Evolutionary conservation across 2,113 vertebrate species (phyloP).

Genomic region (Patagioenas fasciata): DNA sequence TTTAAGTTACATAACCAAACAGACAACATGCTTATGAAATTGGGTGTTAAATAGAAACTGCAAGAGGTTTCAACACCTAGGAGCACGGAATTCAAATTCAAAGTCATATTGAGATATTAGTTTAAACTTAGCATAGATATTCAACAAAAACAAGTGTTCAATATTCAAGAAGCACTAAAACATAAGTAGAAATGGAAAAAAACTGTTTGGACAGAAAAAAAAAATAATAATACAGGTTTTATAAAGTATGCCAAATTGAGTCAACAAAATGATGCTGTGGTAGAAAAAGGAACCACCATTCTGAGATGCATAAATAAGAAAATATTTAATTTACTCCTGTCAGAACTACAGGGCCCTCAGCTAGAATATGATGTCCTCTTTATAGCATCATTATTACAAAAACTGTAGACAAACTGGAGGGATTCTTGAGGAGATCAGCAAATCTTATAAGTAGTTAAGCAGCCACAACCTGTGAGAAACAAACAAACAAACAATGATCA

Average conservation of each 20-base stretch:
- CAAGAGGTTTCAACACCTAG: background rate
- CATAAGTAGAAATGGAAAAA: background rate
- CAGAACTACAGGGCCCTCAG: background rate
- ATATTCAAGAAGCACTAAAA: background rate
- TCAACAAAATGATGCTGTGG: background rate
- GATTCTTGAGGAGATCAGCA: background rate
- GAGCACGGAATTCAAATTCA: background rate
- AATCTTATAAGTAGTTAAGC: background rate
- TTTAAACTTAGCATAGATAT: background rate
- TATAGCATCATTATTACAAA: background rate
- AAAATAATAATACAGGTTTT: background rate
- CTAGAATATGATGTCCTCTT: background rate
- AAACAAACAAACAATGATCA: background rate
- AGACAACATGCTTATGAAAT: background rate
- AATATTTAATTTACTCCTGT: background rate
- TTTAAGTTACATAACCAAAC: background rate
- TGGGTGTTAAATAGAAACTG: background rate
- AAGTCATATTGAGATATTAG: background rate
- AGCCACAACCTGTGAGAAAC: background rate
- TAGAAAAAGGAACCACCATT: background rate
- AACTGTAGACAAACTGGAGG: background rate
- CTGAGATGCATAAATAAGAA: background rate
- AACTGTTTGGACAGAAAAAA: background rate
- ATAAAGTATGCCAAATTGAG: background rate
- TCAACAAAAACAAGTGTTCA: background rate